Conservation (phyloP, 2,797 vertebrate genomes). For the Enoplosus armatus region DNA sequence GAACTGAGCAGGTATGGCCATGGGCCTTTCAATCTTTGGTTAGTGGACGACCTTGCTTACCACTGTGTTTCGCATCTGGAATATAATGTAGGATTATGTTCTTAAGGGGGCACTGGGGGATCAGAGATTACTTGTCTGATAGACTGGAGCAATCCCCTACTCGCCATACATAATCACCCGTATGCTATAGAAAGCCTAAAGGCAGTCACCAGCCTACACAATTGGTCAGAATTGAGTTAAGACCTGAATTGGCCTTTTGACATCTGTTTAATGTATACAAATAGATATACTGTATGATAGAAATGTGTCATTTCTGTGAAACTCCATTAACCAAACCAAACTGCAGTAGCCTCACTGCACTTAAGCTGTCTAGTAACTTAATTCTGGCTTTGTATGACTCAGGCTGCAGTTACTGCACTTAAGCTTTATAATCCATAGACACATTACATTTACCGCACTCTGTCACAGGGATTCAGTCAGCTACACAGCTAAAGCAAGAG, state of each 20-base stretch:
- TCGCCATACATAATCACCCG: slow-evolving; percentile 3
- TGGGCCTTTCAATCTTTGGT: slow-evolving; percentile 14
- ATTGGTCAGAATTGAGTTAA: not conserved
- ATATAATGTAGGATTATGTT: slow-evolving; percentile 47
- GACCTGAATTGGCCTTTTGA: not conserved
- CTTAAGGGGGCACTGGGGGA: slow-evolving; percentile 24
- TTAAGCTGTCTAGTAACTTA: not conserved
- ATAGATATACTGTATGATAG: not conserved
- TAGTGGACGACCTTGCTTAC: slow-evolving; percentile 13
- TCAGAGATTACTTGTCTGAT: slow-evolving; percentile 34
- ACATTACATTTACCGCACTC: not conserved
- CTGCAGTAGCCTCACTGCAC: not conserved
- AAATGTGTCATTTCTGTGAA: not conserved
- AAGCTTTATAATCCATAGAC: not conserved
- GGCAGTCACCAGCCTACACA: not conserved
- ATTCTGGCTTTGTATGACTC: not conserved
- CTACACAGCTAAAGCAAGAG: not conserved
- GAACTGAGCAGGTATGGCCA: slow-evolving; percentile 16
- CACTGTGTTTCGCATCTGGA: slow-evolving; percentile 29
- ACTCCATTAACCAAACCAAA: not conserved
- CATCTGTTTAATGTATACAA: not conserved
- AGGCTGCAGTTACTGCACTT: slow-evolving; percentile 6
- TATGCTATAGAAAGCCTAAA: not conserved
- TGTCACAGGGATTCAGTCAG: not conserved
- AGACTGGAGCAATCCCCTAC: slow-evolving; percentile 18